Percentiles rank a stretch among this genome's conserved stretches.
phyloP scores from a whole-genome alignment of 53 echinoderm and acorn worm genomes.

The Holothuria scabra region DNA sequence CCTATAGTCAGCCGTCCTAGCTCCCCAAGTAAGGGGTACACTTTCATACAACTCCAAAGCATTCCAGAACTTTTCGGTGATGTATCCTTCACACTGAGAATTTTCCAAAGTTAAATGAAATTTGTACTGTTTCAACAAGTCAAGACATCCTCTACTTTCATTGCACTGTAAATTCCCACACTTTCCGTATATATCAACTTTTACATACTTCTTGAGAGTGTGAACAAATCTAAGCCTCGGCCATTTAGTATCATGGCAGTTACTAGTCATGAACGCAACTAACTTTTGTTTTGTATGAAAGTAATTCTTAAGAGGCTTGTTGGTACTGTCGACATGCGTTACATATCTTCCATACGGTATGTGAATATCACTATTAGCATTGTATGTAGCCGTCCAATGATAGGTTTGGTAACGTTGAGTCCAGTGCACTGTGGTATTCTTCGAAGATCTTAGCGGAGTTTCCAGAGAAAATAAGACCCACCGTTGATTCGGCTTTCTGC shows the following conservation, averaged over 20 bases:
- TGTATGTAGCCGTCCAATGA: constrained; percentile 25
- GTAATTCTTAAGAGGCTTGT: background rate
- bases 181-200: constrained; percentile 23
- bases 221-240: constrained; percentile 37
- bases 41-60: constrained; percentile 9
- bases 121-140: constrained; percentile 32
- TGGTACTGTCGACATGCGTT: background rate
- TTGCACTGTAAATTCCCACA: constrained; percentile 35
- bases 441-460: constrained; percentile 27
- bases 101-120: constrained; percentile 43
- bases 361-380: constrained; percentile 27
- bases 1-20: constrained; percentile 20
- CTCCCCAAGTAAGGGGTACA: constrained; percentile 42
- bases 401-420: constrained; percentile 1
- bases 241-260: constrained; percentile 47
- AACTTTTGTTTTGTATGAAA: constrained; percentile 35
- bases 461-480: constrained; percentile 40
- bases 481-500: constrained; percentile 21
- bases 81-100: constrained; percentile 46
- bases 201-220: constrained; percentile 2
- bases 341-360: constrained; percentile 32
- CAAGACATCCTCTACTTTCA: constrained; percentile 4
- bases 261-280: constrained; percentile 32
- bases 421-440: constrained; percentile 18
- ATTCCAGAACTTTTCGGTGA: constrained; percentile 51